Evolutionary conservation across 2,113 vertebrate genomes (phyloP).

Genomic region (Corvus cornix): DNA sequence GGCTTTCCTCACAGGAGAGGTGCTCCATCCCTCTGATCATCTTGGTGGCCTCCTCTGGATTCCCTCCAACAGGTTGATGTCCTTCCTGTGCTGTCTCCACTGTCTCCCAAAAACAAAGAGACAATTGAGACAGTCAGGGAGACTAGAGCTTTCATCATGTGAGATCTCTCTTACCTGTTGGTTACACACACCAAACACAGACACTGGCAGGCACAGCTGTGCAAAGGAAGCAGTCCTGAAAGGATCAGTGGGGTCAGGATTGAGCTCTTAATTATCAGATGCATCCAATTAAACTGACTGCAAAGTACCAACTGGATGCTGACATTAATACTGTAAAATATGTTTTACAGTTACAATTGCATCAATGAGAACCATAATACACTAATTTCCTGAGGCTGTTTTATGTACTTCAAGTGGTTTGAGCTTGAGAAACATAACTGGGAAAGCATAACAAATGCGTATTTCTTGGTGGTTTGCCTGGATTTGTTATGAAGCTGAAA

Average conservation of each 20-base stretch:
- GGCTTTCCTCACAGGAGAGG: background rate
- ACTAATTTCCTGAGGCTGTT: background rate
- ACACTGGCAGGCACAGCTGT: background rate
- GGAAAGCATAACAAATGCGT: conserved; percentile 11
- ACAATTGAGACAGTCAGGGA: background rate
- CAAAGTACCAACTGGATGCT: background rate
- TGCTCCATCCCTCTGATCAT: background rate
- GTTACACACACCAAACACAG: background rate
- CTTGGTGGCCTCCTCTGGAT: background rate
- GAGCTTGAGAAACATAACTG: background rate
- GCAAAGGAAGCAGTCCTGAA: background rate
- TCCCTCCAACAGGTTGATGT: background rate
- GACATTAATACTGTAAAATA: background rate
- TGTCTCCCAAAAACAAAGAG: background rate
- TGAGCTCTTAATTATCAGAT: background rate
- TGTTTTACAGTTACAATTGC: background rate
- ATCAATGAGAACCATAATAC: background rate
- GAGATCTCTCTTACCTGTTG: background rate
- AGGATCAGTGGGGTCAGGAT: background rate
- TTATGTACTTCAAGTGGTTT: conserved; percentile 31
- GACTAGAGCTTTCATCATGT: background rate
- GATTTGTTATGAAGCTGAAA: conserved; percentile 24
- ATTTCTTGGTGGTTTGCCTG: conserved; percentile 44
- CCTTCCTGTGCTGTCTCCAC: background rate
- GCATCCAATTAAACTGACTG: background rate